phyloP scores from a whole-genome alignment of 2,113 vertebrate species.

The Drymodes brunneopygia region DNA sequence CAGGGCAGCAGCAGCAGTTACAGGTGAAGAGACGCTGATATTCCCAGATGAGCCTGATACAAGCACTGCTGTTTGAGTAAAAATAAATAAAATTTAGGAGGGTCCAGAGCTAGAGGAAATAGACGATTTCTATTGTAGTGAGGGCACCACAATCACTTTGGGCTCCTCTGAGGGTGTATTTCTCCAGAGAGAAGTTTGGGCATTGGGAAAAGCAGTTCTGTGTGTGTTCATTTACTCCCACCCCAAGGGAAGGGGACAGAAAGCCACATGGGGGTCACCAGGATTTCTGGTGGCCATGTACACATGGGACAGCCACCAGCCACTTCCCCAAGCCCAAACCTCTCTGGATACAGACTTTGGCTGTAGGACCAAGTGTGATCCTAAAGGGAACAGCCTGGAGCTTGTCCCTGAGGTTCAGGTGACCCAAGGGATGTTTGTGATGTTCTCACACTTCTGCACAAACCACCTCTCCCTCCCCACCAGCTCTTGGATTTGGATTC shows the following conservation, averaged over 20 bases:
- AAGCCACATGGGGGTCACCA: background rate
- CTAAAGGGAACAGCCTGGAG: background rate
- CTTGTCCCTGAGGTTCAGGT: background rate
- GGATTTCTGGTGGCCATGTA: background rate
- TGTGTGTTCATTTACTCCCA: background rate
- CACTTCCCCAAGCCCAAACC: background rate
- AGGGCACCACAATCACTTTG: background rate
- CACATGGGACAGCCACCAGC: background rate
- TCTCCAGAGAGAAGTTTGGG: background rate
- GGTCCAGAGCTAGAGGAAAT: background rate
- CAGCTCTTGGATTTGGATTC: fast-evolving
- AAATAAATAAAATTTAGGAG: background rate
- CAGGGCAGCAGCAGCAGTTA: background rate
- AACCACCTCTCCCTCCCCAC: background rate
- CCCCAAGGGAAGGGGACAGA: background rate
- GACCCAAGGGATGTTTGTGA: background rate
- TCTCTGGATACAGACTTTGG: background rate
- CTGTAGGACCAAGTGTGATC: background rate
- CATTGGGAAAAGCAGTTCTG: background rate
- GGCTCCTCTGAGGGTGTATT: background rate
- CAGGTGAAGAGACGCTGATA: background rate
- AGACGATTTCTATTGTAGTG: background rate
- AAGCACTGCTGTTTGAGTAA: background rate
- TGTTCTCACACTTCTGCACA: background rate
- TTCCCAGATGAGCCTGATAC: background rate